Percentiles rank a stretch among this genome's conserved stretches.
phyloP scores from a whole-genome alignment of 1,140 invertebrate species.

The Lethocerus indicus region DNA sequence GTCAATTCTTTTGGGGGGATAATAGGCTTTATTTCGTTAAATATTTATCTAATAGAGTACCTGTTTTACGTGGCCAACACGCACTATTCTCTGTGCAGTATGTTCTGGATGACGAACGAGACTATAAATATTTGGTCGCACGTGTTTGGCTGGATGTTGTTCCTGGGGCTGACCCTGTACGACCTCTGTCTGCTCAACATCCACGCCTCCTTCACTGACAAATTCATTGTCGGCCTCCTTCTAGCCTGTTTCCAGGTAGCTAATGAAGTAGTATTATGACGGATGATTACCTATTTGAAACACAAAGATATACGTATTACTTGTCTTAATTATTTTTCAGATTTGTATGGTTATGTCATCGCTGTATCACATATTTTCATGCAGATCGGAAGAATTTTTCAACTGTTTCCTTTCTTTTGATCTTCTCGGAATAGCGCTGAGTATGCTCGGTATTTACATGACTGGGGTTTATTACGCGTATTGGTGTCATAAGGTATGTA shows the following conservation, averaged over 20 bases:
- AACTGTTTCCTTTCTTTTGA: conserved; percentile 78
- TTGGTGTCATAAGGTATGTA: conserved; percentile 75
- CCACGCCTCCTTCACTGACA: conserved; percentile 60
- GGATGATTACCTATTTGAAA: background rate
- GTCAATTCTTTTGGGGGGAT: too few species aligned
- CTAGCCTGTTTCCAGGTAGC: conserved; percentile 74
- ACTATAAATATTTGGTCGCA: conserved; percentile 97
- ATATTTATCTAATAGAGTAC: too few species aligned
- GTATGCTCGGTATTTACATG: conserved; percentile 83
- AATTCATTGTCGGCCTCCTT: conserved; percentile 63
- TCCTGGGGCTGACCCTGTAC: conserved; percentile 66
- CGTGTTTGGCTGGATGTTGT: conserved; percentile 77
- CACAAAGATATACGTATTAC: background rate
- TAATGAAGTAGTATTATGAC: background rate
- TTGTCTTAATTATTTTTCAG: conserved; percentile 33
- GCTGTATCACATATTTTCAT: conserved; percentile 87
- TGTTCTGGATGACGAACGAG: conserved; percentile 95
- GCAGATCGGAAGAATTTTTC: conserved; percentile 73
- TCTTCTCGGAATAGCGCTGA: conserved; percentile 82
- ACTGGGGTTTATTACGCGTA: conserved; percentile 94
- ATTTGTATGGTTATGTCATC: conserved; percentile 85
- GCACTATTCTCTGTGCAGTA: conserved; percentile 35
- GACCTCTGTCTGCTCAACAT: conserved; percentile 64
- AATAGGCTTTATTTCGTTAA: too few species aligned
- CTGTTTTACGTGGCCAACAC: too few species aligned